Evolutionary conservation across 37 sponge, comb jelly and placozoan genomes (phyloP), one percentile per base, ranked within the genome.

Genomic region (Mnemiopsis leidyi): DNA sequence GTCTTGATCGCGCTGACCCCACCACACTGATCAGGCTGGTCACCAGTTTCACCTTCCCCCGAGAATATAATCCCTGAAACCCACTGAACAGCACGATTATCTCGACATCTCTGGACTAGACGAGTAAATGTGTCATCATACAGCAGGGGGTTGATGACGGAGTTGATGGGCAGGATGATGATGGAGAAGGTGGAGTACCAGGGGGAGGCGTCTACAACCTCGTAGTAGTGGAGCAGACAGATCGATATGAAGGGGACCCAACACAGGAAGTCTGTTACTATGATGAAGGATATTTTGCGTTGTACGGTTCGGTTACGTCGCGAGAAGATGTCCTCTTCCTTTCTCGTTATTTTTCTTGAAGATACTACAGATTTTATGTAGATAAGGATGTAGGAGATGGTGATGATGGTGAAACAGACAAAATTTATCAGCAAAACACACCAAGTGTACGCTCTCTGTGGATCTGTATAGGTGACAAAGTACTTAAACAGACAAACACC

Each of bases 401-500:
- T 23, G 82, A 82, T 82, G 38, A 82, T 7, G 23, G 32, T 18
- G 32, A 82, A 82, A 7, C 37, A 30, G 31, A 82, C 9, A 7
- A 82, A 35, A 13, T 82, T 30, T 18, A 30, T 23, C 7, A 82
- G 2, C 23, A 35, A 29, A 23, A 34, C 23, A 18, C 23, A 20
- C 37, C 37, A 31, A 30, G 38, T 23, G 38, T 33, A 82, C 36
- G 3, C 82, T 9, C 35, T 23, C 36, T 82, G 82, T 23, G 82
- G 82, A 82, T 82, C 82, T 36, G 23, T 1, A 2, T 7, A 29
- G 37, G 37, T 82, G 0, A 82, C 82, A 13, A 82, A 29, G 36
- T 82, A 82, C 82, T 82, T 82, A 37, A 82, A 82, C 38, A 82
- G 7, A 34, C 82, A 82, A 23, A 82, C 82, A 5, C 37, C 82